Evolutionary conservation across 2,113 vertebrate genomes (phyloP).

Genomic region (Rhipidura dahli): DNA sequence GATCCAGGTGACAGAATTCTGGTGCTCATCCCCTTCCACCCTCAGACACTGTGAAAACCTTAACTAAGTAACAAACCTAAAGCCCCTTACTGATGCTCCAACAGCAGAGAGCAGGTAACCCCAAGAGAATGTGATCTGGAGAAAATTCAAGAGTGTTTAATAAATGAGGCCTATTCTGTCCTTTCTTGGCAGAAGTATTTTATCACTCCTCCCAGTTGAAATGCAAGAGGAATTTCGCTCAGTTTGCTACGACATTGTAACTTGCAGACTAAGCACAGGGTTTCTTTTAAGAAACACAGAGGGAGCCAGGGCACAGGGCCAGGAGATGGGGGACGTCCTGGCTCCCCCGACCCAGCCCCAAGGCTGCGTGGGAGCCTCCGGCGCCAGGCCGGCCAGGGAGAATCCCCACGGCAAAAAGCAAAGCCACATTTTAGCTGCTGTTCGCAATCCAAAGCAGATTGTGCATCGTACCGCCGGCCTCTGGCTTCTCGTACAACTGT

Average conservation of each 20-base stretch:
- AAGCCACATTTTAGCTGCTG: not conserved
- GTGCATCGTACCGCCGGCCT: not conserved
- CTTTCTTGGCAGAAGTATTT: not conserved
- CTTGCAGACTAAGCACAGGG: not conserved
- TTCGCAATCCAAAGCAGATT: not conserved
- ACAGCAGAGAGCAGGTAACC: not conserved
- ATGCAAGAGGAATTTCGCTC: not conserved
- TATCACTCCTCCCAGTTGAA: not conserved
- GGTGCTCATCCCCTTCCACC: not conserved
- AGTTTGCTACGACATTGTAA: not conserved
- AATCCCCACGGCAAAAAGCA: not conserved
- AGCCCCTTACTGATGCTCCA: not conserved
- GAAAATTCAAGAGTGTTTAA: not conserved
- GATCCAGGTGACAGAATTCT: not conserved
- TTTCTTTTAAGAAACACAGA: not conserved
- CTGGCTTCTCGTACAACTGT: not conserved
- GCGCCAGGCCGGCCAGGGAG: not conserved
- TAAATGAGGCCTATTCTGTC: not conserved
- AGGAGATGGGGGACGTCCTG: not conserved
- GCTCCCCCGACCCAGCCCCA: not conserved
- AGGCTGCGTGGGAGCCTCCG: not conserved
- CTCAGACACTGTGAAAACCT: not conserved
- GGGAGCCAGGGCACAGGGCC: not conserved
- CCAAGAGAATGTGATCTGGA: not conserved
- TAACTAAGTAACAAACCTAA: not conserved